Evolutionary conservation across 2,888 invertebrate genomes (phyloP).

Genomic region (Chydorus sphaericus): DNA sequence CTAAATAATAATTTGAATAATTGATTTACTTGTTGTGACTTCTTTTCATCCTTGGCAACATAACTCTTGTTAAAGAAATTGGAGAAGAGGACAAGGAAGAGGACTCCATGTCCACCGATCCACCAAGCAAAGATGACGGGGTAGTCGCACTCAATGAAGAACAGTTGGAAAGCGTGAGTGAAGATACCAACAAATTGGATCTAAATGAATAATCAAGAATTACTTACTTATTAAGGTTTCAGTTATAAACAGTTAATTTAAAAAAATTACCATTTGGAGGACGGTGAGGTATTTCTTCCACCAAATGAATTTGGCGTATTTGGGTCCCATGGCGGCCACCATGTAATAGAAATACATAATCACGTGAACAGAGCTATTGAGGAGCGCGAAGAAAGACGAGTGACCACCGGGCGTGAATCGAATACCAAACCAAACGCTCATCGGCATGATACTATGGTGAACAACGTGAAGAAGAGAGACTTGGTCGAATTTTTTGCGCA

Average conservation of each 20-base stretch:
- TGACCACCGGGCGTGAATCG: conserved; percentile 93
- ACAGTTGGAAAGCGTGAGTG: conserved; percentile 80
- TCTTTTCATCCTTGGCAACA: conserved; percentile 14
- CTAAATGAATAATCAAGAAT: conserved; percentile 33
- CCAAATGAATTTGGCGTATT: conserved; percentile 86
- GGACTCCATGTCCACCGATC: conserved; percentile 88
- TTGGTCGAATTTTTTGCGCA: conserved; percentile 86
- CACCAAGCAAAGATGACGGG: conserved; percentile 78
- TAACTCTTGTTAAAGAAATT: conserved; percentile 65
- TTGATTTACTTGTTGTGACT: conserved; percentile 1
- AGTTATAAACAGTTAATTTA: too few relatives aligned
- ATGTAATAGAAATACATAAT: conserved; percentile 97
- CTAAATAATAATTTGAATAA: too few relatives aligned
- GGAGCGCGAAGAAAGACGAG: conserved; percentile 86
- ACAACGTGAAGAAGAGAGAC: conserved; percentile 88
- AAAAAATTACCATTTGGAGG: conserved; percentile 93
- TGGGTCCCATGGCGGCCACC: conserved; percentile 84
- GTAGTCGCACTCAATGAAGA: conserved; percentile 83
- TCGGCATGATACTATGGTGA: conserved; percentile 93
- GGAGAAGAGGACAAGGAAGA: conserved; percentile 90
- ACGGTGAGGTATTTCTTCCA: conserved; percentile 94
- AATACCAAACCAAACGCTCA: conserved; percentile 90
- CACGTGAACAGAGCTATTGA: conserved; percentile 90
- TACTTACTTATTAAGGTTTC: too few relatives aligned
- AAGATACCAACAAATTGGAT: conserved; percentile 79